A percentile compares a stretch with the other conserved stretches of the same genome.
Evolutionary conservation across 2,113 vertebrate genomes (phyloP).

Genomic region (Perca schrenkii): DNA sequence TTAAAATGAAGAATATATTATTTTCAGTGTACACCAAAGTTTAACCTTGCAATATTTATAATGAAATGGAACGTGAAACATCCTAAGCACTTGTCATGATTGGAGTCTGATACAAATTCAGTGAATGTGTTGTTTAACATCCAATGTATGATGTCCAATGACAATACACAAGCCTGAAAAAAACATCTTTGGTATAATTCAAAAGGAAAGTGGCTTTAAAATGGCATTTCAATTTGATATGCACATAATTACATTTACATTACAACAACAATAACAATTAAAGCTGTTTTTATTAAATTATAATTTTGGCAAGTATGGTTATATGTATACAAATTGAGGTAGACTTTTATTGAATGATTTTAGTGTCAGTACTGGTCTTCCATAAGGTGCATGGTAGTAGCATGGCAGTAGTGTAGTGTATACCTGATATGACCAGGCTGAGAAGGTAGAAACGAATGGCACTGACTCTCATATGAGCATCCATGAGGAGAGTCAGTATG

Average conservation of each 20-base stretch:
- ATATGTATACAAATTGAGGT: background rate
- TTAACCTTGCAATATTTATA: background rate
- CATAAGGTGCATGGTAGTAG: background rate
- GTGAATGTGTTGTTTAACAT: background rate
- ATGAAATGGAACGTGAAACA: background rate
- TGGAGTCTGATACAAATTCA: background rate
- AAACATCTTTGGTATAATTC: background rate
- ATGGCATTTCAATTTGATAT: background rate
- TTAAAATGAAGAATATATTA: background rate
- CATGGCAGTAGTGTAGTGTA: too few relatives aligned
- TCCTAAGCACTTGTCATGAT: background rate
- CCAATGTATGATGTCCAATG: background rate
- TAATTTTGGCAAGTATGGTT: background rate
- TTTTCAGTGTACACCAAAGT: background rate
- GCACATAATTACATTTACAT: background rate
- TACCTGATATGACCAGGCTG: slow-evolving; percentile 81
- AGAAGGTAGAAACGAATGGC: slow-evolving; percentile 83
- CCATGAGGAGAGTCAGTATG: slow-evolving; percentile 80
- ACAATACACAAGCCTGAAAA: background rate
- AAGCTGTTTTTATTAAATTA: background rate
- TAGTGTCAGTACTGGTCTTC: background rate
- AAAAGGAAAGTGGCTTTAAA: background rate
- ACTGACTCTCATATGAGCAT: slow-evolving; percentile 82
- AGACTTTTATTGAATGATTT: background rate
- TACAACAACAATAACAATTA: too few relatives aligned